phyloP scores from a whole-genome alignment of 2,113 vertebrate species.

The Cheilinus undulatus region DNA sequence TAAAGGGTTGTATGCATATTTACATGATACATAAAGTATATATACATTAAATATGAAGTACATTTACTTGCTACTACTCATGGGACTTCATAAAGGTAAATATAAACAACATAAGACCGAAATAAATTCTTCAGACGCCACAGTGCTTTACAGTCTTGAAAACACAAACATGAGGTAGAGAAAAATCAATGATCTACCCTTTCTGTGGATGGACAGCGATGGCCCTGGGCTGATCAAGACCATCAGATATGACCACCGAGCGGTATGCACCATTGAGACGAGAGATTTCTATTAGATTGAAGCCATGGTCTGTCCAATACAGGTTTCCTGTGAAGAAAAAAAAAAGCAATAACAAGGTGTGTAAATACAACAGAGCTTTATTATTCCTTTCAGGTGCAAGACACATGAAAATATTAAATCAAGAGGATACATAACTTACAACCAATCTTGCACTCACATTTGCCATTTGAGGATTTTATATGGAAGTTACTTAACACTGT shows the following conservation, averaged over 20 bases:
- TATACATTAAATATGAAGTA: no score
- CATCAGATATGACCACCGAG: constrained; percentile 94
- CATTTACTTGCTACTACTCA: not conserved
- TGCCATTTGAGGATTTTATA: constrained; percentile 1
- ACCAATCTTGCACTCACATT: not conserved
- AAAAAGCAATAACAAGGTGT: constrained; percentile 4
- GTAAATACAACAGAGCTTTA: not conserved
- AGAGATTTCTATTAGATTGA: constrained; percentile 96
- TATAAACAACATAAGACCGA: no score
- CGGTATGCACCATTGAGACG: constrained; percentile 94
- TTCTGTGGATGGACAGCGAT: constrained; percentile 95
- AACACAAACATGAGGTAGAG: not conserved
- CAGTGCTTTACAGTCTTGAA: not conserved
- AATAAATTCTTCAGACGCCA: no score
- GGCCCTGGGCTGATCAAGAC: constrained; percentile 94
- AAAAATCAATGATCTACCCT: constrained; percentile 70
- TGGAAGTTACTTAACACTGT: not conserved
- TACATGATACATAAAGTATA: no score
- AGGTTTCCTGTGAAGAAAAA: constrained; percentile 88
- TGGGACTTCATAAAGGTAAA: not conserved
- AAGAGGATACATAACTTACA: not conserved
- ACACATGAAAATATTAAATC: not conserved
- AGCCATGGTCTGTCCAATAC: constrained; percentile 98
- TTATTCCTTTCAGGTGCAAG: not conserved
- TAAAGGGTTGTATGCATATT: no score